These are phyloP conservation scores for Aspidoscelis tigris DNA, from an alignment of 2,113 vertebrate genomes.

Conservation along the genomic window DNA sequence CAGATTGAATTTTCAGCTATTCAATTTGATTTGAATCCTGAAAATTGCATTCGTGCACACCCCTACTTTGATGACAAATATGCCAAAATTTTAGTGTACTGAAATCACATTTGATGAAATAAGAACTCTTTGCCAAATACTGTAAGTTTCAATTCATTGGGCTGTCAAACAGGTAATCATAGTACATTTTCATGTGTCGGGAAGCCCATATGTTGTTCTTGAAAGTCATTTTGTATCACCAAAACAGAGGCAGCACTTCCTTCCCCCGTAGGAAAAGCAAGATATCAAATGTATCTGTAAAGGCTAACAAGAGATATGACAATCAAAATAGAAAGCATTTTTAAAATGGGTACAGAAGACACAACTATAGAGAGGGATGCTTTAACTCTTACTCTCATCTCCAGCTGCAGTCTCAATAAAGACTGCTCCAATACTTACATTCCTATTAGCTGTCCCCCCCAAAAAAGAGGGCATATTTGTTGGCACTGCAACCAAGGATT, in stretches of 20 bases:
- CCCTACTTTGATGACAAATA: too few relatives aligned
- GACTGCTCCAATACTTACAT: background rate
- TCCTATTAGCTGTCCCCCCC: background rate
- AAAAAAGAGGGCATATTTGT: background rate
- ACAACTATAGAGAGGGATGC: background rate
- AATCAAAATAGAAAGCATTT: background rate
- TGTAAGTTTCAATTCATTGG: too few relatives aligned
- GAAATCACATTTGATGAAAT: too few relatives aligned
- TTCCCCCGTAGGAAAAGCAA: background rate
- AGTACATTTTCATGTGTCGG: too few relatives aligned
- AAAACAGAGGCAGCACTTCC: background rate
- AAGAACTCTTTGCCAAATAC: too few relatives aligned
- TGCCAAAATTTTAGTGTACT: too few relatives aligned
- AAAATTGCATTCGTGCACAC: too few relatives aligned
- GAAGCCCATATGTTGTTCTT: background rate
- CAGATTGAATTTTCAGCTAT: too few relatives aligned
- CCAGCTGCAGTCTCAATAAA: background rate
- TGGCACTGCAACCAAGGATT: background rate
- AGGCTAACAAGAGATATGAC: background rate
- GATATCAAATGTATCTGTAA: constrained; percentile 30
- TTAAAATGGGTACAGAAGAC: background rate
- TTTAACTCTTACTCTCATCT: background rate
- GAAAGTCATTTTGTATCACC: background rate
- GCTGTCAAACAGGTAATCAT: background rate
- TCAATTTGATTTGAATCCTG: too few relatives aligned